Conservation (phyloP, 2,888 invertebrate species). For the Lampropteryx suffumata region DNA sequence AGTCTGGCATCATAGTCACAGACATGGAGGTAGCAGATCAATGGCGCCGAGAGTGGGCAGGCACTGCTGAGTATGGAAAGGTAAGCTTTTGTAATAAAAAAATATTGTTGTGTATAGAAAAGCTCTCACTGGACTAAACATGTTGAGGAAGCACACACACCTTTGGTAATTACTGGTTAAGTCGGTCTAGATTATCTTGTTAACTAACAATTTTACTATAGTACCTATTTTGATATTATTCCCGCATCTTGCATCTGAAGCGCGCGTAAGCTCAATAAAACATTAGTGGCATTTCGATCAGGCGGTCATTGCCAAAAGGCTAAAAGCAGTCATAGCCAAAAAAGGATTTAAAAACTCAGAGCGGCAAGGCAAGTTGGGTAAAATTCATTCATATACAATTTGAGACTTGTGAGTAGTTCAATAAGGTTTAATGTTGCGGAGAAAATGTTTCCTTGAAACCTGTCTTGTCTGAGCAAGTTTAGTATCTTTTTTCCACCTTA, state of each 20-base stretch:
- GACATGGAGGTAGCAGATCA: constrained; percentile 77
- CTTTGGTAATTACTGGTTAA: too few species aligned
- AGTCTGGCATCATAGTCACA: constrained; percentile 39
- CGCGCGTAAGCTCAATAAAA: constrained; percentile 17
- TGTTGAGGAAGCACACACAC: too few species aligned
- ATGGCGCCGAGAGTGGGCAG: constrained; percentile 79
- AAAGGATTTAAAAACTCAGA: constrained; percentile 68
- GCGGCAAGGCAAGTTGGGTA: constrained; percentile 53
- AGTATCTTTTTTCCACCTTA: constrained; percentile 46
- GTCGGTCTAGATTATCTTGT: too few species aligned
- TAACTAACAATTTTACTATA: too few species aligned
- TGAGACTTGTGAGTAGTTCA: constrained; percentile 51
- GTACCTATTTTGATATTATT: too few species aligned
- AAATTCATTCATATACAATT: constrained; percentile 52
- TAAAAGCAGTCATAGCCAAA: constrained; percentile 73
- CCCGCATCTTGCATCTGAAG: not conserved
- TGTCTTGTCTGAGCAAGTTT: constrained; percentile 57
- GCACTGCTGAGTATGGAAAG: constrained; percentile 78
- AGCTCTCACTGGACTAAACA: not conserved
- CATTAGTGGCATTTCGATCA: constrained; percentile 56
- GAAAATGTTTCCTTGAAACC: constrained; percentile 50
- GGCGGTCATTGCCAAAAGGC: constrained; percentile 78
- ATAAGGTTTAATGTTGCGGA: constrained; percentile 62
- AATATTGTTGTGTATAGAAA: too few species aligned
- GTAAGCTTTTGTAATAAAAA: too few species aligned